A percentile compares a stretch with the other conserved stretches of the same genome.
These are phyloP conservation scores for Latrodectus geometricus DNA, from an alignment of 1,140 invertebrate genomes.

Conservation along the genomic window DNA sequence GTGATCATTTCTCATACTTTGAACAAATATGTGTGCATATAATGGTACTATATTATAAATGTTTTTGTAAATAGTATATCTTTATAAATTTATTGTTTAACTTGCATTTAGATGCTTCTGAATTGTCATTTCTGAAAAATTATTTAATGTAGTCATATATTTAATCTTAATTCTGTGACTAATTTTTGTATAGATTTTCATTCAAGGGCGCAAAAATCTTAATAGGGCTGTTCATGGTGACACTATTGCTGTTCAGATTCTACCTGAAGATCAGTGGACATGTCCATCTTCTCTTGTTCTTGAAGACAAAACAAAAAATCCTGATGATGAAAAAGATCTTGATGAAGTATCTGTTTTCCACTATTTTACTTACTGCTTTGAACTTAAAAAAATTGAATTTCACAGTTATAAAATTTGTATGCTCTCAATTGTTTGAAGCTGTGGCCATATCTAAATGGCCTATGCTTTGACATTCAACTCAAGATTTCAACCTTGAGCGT, in stretches of 20 bases:
- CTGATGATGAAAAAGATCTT: slow-evolving; percentile 70
- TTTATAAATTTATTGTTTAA: neutral
- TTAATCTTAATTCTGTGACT: neutral
- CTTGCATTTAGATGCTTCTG: too few species aligned
- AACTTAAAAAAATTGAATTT: too few species aligned
- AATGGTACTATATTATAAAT: too few species aligned
- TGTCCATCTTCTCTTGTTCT: slow-evolving; percentile 83
- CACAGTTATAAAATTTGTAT: too few species aligned
- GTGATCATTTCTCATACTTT: too few species aligned
- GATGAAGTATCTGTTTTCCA: slow-evolving; percentile 41
- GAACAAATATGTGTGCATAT: too few species aligned
- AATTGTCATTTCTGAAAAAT: too few species aligned
- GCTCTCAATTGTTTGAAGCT: too few species aligned
- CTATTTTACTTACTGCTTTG: too few species aligned
- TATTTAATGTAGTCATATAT: neutral
- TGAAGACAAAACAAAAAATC: slow-evolving; percentile 77
- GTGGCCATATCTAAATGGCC: too few species aligned
- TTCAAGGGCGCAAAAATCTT: slow-evolving; percentile 88
- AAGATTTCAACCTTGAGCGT: too few species aligned
- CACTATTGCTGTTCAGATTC: slow-evolving; percentile 89
- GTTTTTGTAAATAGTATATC: neutral
- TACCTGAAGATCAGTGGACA: slow-evolving; percentile 92
- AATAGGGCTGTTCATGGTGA: slow-evolving; percentile 98
- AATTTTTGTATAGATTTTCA: slow-evolving; percentile 76
- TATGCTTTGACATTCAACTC: too few species aligned